These are phyloP conservation scores for Stegostoma tigrinum DNA, from an alignment of 2,113 vertebrate genomes.

Conservation along the genomic window DNA sequence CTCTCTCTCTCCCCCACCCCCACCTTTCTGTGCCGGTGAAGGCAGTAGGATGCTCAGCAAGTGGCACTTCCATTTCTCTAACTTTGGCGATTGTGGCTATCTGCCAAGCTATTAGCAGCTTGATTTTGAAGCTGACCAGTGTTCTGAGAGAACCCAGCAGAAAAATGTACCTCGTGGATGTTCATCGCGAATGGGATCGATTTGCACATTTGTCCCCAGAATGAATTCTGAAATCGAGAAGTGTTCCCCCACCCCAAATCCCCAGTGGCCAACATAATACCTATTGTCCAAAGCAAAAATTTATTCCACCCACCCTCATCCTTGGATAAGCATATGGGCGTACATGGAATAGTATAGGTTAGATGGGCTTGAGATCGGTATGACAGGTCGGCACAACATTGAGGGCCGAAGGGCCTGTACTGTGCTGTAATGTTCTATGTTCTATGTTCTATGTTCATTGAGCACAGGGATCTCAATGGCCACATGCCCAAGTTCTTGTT, in stretches of 20 bases:
- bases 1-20: no score
- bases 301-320: neutral
- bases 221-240: neutral
- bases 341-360: no score
- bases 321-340: no score
- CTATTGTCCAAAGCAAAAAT: neutral
- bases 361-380: no score
- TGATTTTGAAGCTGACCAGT: neutral
- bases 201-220: neutral
- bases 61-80: slow-evolving; percentile 20
- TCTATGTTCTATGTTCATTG: no score
- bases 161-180: neutral
- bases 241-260: no score
- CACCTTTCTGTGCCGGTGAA: neutral
- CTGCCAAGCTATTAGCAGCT: neutral
- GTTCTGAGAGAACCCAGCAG: neutral
- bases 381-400: no score
- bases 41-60: neutral
- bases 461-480: neutral
- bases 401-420: no score
- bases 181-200: neutral
- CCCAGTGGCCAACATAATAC: neutral
- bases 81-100: neutral
- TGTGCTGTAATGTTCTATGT: no score
- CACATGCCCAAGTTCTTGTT: neutral